Evolutionary conservation across 2,797 vertebrate species (phyloP).

Genomic region (Myoxocephalus aenaeus): DNA sequence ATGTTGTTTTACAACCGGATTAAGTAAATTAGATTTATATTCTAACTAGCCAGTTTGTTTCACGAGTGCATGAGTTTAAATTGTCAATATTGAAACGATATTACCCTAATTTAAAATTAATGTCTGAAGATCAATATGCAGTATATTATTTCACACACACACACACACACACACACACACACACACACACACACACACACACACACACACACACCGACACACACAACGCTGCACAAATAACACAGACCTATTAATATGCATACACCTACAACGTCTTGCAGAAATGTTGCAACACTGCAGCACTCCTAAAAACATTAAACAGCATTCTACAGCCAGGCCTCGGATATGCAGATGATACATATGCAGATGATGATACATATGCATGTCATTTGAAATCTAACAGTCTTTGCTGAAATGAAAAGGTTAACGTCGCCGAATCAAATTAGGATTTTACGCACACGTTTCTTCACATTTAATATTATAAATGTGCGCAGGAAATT

Average conservation of each 20-base stretch:
- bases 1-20: not conserved
- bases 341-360: not conserved
- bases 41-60: not conserved
- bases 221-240: conserved; percentile 18
- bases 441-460: conserved; percentile 24
- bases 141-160: conserved; percentile 1
- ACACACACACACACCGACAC: not conserved
- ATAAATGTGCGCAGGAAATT: conserved; percentile 8
- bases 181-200: not conserved
- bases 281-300: conserved; percentile 24
- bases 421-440: not conserved
- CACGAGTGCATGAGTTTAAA: not conserved
- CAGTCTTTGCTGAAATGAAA: not conserved
- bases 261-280: not conserved
- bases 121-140: not conserved
- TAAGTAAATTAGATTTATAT: not conserved
- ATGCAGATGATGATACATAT: not conserved
- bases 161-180: not conserved
- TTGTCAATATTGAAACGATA: not conserved
- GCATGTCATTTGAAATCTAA: not conserved
- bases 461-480: conserved; percentile 24
- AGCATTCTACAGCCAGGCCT: conserved; percentile 4
- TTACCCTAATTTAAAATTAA: not conserved
- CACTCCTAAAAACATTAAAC: conserved; percentile 5
- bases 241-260: conserved; percentile 7